Base-by-base conservation (phyloP, 2,888 invertebrate species). In the Caenorhabditis angaria region DNA sequence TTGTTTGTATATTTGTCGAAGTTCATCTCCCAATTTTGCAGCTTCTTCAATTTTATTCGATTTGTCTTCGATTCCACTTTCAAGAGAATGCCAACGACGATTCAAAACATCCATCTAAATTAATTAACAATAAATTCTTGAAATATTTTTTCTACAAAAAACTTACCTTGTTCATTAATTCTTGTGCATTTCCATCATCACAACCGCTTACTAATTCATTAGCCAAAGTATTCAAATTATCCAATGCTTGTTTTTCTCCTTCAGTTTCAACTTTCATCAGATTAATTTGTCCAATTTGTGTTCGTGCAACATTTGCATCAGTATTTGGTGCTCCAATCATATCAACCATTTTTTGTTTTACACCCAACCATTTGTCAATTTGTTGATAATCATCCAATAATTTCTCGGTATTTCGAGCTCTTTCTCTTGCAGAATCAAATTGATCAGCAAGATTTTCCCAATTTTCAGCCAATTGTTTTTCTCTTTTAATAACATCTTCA, bases 261-360 rank as follows among this genome's bases (percentile, higher is more conserved):
- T 94, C 91, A 91, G 96, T 93, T 89, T 97, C 97, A 88, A 97
- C 97, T 71, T 95, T 92, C 57, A 97, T 90, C 0, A 71, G n/a
- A 50, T 72, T 65, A 27, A 81, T 57, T 62, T 81, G 81, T 58
- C 66, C 74, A 12, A 56, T 60, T 56, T 79, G 77, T 1, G 62
- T 35, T 41, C 71, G 67, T 1, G 70, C 76, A 0, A 96, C 94
- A 63, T 95, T 91, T 0, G 95, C 94, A 89, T 97, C 97, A 0
- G 95, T 94, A 0, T 95, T 95, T 84, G 97, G 95, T 0, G 96
- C 96, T 22, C 97, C 97, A 0, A 97, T 90, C 0, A 95, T 96
- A 0, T 93, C 92, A 89, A 97, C 91, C 95, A 97, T 96, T 82
- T 94, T 92, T 85, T 96, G 95, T 89, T 97, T 97, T 79, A 94